Evolutionary conservation across 2,797 vertebrate species (phyloP), one percentile per base, ranked within the genome.

Genomic region (Luscinia luscinia): DNA sequence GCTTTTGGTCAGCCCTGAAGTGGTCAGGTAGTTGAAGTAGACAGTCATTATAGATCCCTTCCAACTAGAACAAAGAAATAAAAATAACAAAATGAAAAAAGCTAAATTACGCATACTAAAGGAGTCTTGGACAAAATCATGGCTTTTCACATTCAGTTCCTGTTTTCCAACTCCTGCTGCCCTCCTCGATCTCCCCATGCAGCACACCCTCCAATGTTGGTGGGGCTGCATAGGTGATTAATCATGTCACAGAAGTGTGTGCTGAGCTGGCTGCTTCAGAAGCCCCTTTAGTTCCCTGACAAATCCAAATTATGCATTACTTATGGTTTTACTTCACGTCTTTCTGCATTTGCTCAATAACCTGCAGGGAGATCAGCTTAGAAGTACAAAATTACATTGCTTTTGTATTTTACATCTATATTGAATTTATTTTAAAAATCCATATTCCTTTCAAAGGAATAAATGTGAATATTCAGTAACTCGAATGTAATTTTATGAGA

Each of bases 371-470:
- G n/a, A 59, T 43, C 67, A 69, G 30, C 61, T 76, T 73, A 77
- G 75, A 93, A 70, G 61, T 84, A 80, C 55, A 93, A 93, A 87
- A 88, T 59, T 12, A 63, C 43, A 62, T 46, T 58, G 34, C 26
- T 81, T 84, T 76, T 91, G 48, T 66, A 87, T 84, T 90, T 90
- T 93, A 73, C 41, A 90, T 84, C 41, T 84, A 82, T 57, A 87
- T 54, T 58, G 70, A 58, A 77, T 90, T 84, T 80, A 77, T 81
- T 88, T 76, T 5, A 23, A 68, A 87, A 90, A 66, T 14, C 40
- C 40, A 58, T 77, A 77, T 90, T 77, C 22, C 55, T 87, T 84
- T 94, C 45, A 88, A 84, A 94, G 26, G 40, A 90, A 84, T 84
- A 87, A 84, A 74, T 74, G 26, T 64, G 46, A 84, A 76, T 73